Evolutionary conservation across 1,140 invertebrate genomes (phyloP), one percentile per base, ranked within the genome.

Genomic region (Vollenhovia emeryi): DNA sequence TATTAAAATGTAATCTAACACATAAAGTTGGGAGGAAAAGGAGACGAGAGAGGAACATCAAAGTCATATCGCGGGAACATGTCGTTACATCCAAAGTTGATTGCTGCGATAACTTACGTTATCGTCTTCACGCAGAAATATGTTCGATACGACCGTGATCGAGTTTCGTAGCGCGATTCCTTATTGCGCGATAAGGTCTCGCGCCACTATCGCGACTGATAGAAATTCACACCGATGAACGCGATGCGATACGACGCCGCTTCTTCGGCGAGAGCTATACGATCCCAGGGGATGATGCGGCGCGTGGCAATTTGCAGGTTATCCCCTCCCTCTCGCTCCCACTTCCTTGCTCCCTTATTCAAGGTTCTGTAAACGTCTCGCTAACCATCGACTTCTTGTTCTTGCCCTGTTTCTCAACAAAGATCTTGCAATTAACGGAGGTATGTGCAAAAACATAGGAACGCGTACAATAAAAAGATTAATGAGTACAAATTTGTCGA

Each of bases 191-290:
- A 76, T 76, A 84, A 74, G 80, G 30, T 21, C 43, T 84, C 40
- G 11, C 13, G 27, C 33, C 21, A 60, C 69, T 18, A 75, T 33
- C 69, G 60, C 66, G 76, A 86, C 68, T 82, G 79, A 86, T 82
- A 89, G 89, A 89, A 89, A 90, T 90, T 89, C 89, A 69, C 88
- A 86, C 55, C 76, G 76, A 86, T 86, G 76, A 71, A 86, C 76
- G 62, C 52, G 75, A 75, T 48, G 9, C 27, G 75, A 82, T 74
- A 75, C 71, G 18, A 18, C 21, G 40, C 27, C n/a, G 84, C 79
- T 86, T 45, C 78, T 78, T 79, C 48, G 48, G 2, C 5, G 66
- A n/a, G 59, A 75, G 43, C 30, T 40, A n/a, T 27, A 75, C 48
- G 74, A 76, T 85, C 85, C 85, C 27, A 52, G 30, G 85, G 82